These are phyloP conservation scores for Sebastes aleutianus DNA, from an alignment of 2,797 vertebrate species.

Conservation along the genomic window DNA sequence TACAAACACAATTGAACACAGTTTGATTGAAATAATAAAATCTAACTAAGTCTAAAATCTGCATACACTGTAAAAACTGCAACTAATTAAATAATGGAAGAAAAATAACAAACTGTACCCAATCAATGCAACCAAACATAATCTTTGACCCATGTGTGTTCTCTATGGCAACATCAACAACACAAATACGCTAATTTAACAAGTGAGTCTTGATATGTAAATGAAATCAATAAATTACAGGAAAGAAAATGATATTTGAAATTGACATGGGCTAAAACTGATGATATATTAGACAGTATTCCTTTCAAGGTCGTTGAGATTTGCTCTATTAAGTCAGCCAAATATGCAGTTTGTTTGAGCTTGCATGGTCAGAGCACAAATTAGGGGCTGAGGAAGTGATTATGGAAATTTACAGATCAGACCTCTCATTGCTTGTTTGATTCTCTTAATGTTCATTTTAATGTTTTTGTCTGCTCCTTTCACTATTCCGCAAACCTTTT, in stretches of 20 bases:
- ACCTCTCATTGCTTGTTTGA: conserved; percentile 79
- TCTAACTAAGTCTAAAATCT: conserved; percentile 91
- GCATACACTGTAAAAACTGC: conserved; percentile 89
- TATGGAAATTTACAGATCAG: conserved; percentile 81
- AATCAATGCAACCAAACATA: conserved; percentile 85
- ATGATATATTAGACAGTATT: conserved; percentile 87
- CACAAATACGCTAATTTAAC: conserved; percentile 88
- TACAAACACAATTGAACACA: conserved; percentile 95
- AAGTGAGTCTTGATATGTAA: conserved; percentile 87
- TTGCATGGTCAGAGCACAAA: conserved; percentile 82
- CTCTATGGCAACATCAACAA: conserved; percentile 89
- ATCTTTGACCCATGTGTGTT: conserved; percentile 87
- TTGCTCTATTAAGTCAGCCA: conserved; percentile 78
- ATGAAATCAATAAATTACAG: conserved; percentile 86
- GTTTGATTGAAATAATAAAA: conserved; percentile 90
- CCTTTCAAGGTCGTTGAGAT: conserved; percentile 81
- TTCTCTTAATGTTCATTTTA: conserved; percentile 67
- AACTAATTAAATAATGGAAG: conserved; percentile 89
- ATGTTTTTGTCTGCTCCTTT: conserved; percentile 78
- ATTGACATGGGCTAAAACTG: conserved; percentile 87
- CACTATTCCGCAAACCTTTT: conserved; percentile 85
- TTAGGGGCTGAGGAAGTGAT: conserved; percentile 81
- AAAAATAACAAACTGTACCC: conserved; percentile 83
- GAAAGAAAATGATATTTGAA: conserved; percentile 83
- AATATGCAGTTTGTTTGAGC: conserved; percentile 78